Conservation (phyloP, 2,113 vertebrate genomes). For the Aegypius monachus region DNA sequence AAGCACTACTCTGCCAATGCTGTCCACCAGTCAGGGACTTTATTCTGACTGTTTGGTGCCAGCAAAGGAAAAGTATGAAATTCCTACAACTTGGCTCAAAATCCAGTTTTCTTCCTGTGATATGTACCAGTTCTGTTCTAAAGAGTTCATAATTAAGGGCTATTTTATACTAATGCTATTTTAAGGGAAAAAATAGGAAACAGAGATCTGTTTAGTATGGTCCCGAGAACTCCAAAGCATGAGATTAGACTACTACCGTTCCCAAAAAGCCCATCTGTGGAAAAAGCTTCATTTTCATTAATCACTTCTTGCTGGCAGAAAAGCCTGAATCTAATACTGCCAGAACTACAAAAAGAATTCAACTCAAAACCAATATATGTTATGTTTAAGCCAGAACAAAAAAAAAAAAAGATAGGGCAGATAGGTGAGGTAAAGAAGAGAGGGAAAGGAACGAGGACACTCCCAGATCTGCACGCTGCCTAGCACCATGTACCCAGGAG, state of each 20-base stretch:
- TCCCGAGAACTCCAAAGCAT: background rate
- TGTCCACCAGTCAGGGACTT: background rate
- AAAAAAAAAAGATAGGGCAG: background rate
- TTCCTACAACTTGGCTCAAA: background rate
- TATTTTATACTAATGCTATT: background rate
- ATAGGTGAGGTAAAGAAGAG: background rate
- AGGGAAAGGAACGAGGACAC: background rate
- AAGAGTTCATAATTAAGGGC: background rate
- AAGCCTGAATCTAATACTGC: background rate
- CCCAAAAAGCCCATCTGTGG: background rate
- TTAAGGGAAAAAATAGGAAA: background rate
- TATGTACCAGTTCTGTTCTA: background rate
- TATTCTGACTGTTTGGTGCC: background rate
- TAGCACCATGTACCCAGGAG: background rate
- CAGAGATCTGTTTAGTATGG: background rate
- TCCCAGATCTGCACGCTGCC: background rate
- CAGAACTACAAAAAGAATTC: background rate
- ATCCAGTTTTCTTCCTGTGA: background rate
- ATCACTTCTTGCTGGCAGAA: background rate
- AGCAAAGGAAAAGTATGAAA: background rate
- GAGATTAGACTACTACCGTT: background rate
- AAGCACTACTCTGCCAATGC: background rate
- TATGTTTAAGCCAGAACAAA: background rate
- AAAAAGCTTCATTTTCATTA: background rate
- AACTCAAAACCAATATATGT: background rate